A percentile compares a stretch with the other conserved stretches of the same genome.
phyloP scores from a whole-genome alignment of 2,888 invertebrate genomes.

The Cryptophagus acutangulus region DNA sequence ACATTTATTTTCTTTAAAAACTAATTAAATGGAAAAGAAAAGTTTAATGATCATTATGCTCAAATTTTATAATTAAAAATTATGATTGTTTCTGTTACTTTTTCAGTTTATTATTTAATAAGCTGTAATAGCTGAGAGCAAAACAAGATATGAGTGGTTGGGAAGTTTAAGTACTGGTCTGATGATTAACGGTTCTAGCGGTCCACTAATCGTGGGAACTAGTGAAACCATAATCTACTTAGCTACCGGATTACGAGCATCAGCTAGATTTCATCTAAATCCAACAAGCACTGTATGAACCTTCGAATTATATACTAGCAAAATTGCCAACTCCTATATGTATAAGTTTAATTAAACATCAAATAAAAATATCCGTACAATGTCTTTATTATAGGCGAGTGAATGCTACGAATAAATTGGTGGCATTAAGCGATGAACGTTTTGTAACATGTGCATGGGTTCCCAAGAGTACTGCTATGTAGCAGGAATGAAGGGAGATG shows the following conservation, averaged over 20 bases:
- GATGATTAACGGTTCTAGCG: conserved; percentile 34
- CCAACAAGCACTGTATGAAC: conserved; percentile 30
- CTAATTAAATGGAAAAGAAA: too few relatives aligned
- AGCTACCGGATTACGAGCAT: conserved; percentile 42
- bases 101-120: conserved; percentile 14
- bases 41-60: too few relatives aligned
- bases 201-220: conserved; percentile 40
- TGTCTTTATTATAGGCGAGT: not conserved
- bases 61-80: too few relatives aligned
- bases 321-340: too few relatives aligned
- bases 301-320: too few relatives aligned
- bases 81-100: not conserved
- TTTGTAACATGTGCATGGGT: conserved; percentile 19
- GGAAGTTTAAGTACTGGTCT: conserved; percentile 24
- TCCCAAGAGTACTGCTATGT: conserved; percentile 15
- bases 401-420: not conserved
- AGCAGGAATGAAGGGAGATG: conserved; percentile 11
- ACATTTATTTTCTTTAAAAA: too few relatives aligned
- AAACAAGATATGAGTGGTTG: conserved; percentile 18
- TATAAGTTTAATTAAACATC: too few relatives aligned
- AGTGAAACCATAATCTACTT: conserved; percentile 41
- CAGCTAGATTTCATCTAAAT: conserved; percentile 33
- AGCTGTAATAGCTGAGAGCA: conserved; percentile 19
- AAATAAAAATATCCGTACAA: not conserved
- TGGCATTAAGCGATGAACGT: conserved; percentile 2